These are phyloP conservation scores for Agapornis roseicollis DNA, from an alignment of 2,113 vertebrate genomes.

Conservation along the genomic window DNA sequence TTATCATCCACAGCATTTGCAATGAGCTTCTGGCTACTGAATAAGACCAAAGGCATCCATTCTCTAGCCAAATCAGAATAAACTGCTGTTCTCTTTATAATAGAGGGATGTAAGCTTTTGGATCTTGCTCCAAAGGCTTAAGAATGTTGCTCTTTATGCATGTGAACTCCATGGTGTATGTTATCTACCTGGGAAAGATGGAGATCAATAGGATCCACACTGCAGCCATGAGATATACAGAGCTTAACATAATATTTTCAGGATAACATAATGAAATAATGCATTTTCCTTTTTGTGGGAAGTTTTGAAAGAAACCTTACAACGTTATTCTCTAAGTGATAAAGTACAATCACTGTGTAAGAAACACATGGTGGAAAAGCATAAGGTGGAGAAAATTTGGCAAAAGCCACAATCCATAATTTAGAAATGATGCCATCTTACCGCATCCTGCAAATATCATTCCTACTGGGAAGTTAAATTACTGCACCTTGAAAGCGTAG, in stretches of 20 bases:
- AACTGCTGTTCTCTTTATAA: background rate
- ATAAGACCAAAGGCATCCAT: background rate
- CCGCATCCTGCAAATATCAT: background rate
- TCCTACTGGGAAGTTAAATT: background rate
- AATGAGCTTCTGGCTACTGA: background rate
- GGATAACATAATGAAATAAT: conserved; percentile 32
- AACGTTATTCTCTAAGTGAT: background rate
- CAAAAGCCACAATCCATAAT: background rate
- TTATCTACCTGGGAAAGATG: conserved; percentile 17
- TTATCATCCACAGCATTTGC: background rate
- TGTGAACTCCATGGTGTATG: background rate
- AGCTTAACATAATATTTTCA: conserved; percentile 52
- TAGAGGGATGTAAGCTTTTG: background rate
- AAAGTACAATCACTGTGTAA: background rate
- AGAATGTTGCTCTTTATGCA: background rate
- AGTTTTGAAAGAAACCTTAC: conserved; percentile 38
- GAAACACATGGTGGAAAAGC: conserved; percentile 3
- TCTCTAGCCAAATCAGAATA: background rate
- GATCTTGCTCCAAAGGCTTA: background rate
- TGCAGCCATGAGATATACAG: conserved; percentile 34
- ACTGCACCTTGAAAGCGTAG: background rate
- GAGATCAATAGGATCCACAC: conserved; percentile 21
- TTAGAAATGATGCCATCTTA: background rate
- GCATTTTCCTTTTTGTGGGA: conserved; percentile 18
- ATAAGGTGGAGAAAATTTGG: conserved; percentile 17